A percentile compares a stretch with the other conserved stretches of the same genome.
These are phyloP conservation scores for Nasonia giraulti DNA, from an alignment of 1,140 invertebrate species.

Conservation along the genomic window DNA sequence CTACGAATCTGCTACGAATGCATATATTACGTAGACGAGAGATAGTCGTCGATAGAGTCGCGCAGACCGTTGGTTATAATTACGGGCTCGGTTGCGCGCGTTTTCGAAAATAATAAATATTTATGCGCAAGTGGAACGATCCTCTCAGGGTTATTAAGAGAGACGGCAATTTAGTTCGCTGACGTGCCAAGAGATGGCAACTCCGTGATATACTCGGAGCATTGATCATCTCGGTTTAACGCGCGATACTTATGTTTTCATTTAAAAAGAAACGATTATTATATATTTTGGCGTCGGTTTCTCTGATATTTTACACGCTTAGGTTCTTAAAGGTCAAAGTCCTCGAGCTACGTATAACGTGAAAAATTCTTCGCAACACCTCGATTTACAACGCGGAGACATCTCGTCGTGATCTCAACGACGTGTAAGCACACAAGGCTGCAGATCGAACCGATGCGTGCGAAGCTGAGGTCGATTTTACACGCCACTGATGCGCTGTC, in stretches of 20 bases:
- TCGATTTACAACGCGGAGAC: background rate
- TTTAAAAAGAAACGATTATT: too few species aligned
- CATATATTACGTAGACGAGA: background rate
- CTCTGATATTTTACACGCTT: background rate
- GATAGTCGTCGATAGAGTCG: background rate
- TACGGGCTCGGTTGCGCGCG: background rate
- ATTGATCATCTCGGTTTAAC: too few species aligned
- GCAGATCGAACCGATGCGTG: background rate
- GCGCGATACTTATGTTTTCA: too few species aligned
- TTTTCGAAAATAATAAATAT: background rate
- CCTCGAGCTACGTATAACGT: background rate
- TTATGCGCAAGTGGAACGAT: conserved; percentile 3
- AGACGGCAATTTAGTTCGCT: background rate
- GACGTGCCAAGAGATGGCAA: conserved; percentile 41
- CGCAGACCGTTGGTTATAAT: background rate
- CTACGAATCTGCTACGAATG: conserved; percentile 9
- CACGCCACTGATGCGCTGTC: too few species aligned
- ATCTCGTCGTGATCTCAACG: background rate
- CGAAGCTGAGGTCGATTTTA: background rate
- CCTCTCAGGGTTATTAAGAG: background rate
- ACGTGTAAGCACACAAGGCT: background rate
- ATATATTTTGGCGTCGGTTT: too few species aligned
- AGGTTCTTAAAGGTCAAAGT: background rate
- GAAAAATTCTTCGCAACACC: background rate
- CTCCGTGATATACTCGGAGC: conserved; percentile 17